Evolutionary conservation across 2,888 invertebrate genomes (phyloP), one percentile per base, ranked within the genome.

Genomic region (Harpalus rubripes): DNA sequence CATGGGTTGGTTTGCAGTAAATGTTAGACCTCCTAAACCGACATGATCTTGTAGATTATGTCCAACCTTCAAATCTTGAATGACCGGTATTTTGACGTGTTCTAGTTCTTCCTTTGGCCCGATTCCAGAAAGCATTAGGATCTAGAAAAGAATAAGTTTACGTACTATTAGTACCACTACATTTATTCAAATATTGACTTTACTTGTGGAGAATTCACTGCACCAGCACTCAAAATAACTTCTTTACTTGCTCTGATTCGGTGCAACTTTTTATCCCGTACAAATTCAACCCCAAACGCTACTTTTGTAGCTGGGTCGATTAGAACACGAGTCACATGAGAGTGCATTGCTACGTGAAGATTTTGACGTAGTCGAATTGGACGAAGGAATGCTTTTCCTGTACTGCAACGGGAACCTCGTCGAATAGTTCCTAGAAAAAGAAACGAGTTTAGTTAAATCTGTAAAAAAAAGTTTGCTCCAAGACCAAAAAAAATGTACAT

Each of bases 51-150:
- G 98, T 44, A 98, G 92, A 90, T 98, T 98, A 86, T 95, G 92
- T 0, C 98, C 98, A 0, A 98, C 98, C 87, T 94, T 94, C 0
- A 97, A 91, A 89, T 98, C 96, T 89, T 96, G 95, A 78, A 97
- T 94, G 0, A 97, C 92, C 0, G 96, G 96, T 87, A 98, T 97
- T 80, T 94, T 93, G 87, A 95, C 94, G 87, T 95, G 94, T n/a
- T 92, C 91, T 84, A 97, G 89, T 88, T 97, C 95, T 18, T 94
- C 94, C 79, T 93, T 92, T 0, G 96, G 96, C 0, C 97, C 97
- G 10, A 98, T 93, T 0, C 98, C 99, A 7, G 98, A 98, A 0
- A 99, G 91, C 97, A 99, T 97, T 58, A 99, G 91, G 1, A 99
- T 80, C 80, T 80, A 41, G 16, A 80, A 41, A 61, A 32, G 32